These are phyloP conservation scores for Nomada goodeniana DNA, from an alignment of 2,888 invertebrate genomes.

Conservation along the genomic window DNA sequence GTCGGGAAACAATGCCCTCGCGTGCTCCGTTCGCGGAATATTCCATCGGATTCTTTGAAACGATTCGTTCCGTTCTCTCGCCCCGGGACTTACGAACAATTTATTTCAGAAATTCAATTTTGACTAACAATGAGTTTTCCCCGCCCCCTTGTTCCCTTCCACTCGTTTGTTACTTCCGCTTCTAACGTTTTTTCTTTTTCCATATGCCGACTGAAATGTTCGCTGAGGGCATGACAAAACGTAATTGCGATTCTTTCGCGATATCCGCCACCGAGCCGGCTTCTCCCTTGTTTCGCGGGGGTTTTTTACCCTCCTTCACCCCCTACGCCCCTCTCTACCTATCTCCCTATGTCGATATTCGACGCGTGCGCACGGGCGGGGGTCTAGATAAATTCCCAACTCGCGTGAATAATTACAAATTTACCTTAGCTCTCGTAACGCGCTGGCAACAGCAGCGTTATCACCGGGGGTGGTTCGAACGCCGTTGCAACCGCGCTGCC, in stretches of 20 bases:
- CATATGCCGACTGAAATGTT: neutral
- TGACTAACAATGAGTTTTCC: constrained; percentile 13
- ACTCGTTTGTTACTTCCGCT: neutral
- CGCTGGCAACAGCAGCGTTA: neutral
- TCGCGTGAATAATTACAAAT: neutral
- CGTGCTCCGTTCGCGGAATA: constrained; percentile 19
- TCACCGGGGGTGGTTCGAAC: neutral
- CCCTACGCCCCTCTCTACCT: no score
- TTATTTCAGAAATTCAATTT: constrained; percentile 48
- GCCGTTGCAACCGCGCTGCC: neutral
- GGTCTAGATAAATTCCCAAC: neutral
- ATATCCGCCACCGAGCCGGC: neutral
- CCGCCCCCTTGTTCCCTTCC: no score
- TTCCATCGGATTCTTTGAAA: constrained; percentile 26
- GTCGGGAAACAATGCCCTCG: constrained; percentile 39
- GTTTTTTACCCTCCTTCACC: no score
- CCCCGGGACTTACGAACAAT: constrained; percentile 20
- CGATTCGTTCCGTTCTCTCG: constrained; percentile 1
- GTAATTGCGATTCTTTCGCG: neutral
- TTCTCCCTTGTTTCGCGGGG: neutral
- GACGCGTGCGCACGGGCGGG: no score
- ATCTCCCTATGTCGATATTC: neutral
- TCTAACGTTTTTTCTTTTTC: neutral
- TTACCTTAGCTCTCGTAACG: neutral
- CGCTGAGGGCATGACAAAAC: neutral